Conservation (phyloP, 2,888 invertebrate genomes). For the Plebejus anna region DNA sequence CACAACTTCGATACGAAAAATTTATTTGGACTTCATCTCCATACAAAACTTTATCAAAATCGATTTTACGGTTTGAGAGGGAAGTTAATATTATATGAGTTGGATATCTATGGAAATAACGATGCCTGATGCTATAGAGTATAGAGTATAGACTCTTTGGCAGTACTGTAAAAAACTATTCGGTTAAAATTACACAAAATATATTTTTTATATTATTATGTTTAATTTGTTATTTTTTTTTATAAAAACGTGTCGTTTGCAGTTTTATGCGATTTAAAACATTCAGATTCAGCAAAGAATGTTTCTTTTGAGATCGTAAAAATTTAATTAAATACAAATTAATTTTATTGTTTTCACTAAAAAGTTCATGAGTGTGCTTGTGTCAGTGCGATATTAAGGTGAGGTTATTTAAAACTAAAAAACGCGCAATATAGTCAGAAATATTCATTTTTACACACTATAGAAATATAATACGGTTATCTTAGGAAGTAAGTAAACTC, state of each 20-base stretch:
- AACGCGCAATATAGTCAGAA: too few relatives aligned
- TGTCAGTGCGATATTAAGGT: neutral
- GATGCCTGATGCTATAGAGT: too few relatives aligned
- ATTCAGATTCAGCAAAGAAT: neutral
- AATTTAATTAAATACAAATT: neutral
- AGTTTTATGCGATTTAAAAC: neutral
- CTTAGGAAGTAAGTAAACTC: neutral
- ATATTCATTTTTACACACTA: too few relatives aligned
- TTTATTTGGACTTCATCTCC: too few relatives aligned
- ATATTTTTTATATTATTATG: neutral
- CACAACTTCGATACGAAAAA: too few relatives aligned
- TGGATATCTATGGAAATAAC: too few relatives aligned
- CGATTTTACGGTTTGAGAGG: too few relatives aligned
- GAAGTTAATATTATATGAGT: too few relatives aligned
- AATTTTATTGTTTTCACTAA: neutral
- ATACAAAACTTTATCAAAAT: too few relatives aligned
- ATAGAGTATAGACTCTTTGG: too few relatives aligned
- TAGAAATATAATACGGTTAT: neutral
- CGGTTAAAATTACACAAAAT: neutral
- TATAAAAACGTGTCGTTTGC: neutral
- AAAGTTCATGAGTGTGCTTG: neutral
- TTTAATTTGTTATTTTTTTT: neutral
- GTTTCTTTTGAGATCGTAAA: neutral
- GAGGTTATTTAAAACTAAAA: neutral
- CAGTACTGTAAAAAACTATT: too few relatives aligned